phyloP scores from a whole-genome alignment of 2,888 invertebrate genomes.

The Odontothrips loti region DNA sequence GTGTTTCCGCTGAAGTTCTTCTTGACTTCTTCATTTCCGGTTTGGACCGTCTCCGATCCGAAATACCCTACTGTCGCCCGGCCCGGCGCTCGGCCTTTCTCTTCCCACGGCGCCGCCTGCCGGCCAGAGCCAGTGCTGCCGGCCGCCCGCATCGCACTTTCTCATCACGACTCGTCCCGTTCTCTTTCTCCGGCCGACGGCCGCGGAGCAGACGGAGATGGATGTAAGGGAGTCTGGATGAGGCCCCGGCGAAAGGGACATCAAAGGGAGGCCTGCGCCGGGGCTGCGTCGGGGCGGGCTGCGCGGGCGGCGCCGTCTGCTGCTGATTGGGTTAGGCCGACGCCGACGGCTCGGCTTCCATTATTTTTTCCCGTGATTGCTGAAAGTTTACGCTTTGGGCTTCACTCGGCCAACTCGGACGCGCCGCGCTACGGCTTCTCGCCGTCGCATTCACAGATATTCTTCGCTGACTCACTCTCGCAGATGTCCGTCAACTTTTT shows the following conservation, averaged over 20 bases:
- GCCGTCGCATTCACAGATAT: neutral
- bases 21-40: too few relatives aligned
- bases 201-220: too few relatives aligned
- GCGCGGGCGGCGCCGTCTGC: neutral
- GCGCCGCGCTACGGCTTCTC: neutral
- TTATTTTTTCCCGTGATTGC: slow-evolving; percentile 20
- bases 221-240: too few relatives aligned
- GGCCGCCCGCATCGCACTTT: neutral
- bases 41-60: too few relatives aligned
- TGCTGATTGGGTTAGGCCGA: neutral
- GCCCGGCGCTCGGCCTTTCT: too few relatives aligned
- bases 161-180: neutral
- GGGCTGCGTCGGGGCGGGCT: too few relatives aligned
- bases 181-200: neutral
- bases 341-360: neutral
- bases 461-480: neutral
- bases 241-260: neutral
- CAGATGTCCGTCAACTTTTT: too few relatives aligned
- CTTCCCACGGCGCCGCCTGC: too few relatives aligned
- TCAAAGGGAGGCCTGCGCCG: neutral
- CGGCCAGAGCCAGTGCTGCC: too few relatives aligned
- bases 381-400: neutral
- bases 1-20: too few relatives aligned
- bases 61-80: too few relatives aligned
- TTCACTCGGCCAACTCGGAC: too few relatives aligned